Base-by-base conservation (phyloP, 2,797 vertebrate species). In the Arremon brunneinucha region DNA sequence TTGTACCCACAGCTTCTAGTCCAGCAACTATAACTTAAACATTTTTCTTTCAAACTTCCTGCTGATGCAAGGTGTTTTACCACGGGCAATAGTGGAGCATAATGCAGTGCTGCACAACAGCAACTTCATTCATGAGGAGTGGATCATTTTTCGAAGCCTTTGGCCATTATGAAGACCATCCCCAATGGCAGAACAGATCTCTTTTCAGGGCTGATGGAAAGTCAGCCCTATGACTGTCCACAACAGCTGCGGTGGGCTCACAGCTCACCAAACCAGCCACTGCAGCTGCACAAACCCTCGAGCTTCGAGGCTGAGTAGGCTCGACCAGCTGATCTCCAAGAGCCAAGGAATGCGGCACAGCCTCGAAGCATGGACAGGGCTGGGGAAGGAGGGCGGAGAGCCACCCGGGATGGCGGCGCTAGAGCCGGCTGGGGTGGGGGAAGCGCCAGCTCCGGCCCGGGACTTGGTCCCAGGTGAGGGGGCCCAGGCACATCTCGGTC, bases 11-110 rank as follows among this genome's bases (percentile, higher is more conserved):
- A 35, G 18, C 32, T 85, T 79, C n/a, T n/a, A 85, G 50, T 41
- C 15, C 27, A 52, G 11, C 17, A 74, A 43, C 28, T 12, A 0
- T 1, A 53, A 21, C 17, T 78, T 57, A 41, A 72, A 32, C 5
- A 19, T 17, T 59, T 59, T 22, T 28, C 8, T 19, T 71, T 65
- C 21, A 41, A 84, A 57, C 26, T 60, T 79, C 77, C 23, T 20
- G 30, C n/a, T 68, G 43, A 46, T 41, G 17, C 16, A 30, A 41
- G 9, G 23, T 10, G 1, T 44, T 76, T 46, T 41, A 20, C 8
- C 14, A 17, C 0, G 6, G 23, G 13, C 41, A 35, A 6, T 0
- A 30, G 32, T 0, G 1, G 47, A 55, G 22, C 2, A 21, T 7
- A 69, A 32, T 1, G 11, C 14, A 56, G 16, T 2, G 0, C 28